These are phyloP conservation scores for Phaedon cochleariae DNA, from an alignment of 2,888 invertebrate genomes.

Conservation along the genomic window DNA sequence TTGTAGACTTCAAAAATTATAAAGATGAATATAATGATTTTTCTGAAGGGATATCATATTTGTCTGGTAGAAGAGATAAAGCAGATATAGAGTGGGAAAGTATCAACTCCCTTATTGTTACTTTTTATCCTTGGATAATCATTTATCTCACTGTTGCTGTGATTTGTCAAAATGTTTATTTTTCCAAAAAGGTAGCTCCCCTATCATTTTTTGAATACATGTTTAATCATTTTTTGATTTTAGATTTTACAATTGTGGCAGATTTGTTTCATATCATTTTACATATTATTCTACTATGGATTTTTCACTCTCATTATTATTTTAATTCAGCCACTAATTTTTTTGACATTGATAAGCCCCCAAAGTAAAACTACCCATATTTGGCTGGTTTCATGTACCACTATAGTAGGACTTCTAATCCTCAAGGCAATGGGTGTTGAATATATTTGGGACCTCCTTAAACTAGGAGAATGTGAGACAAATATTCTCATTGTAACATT, in stretches of 20 bases:
- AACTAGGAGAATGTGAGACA: constrained; percentile 60
- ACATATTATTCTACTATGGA: constrained; percentile 46
- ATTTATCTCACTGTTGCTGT: constrained; percentile 68
- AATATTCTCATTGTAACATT: constrained; percentile 67
- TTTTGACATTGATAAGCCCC: constrained; percentile 56
- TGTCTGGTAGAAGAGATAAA: constrained; percentile 69
- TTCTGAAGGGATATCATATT: constrained; percentile 66
- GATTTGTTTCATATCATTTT: constrained; percentile 64
- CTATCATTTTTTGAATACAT: neutral
- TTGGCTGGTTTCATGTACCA: constrained; percentile 67
- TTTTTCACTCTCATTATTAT: constrained; percentile 43
- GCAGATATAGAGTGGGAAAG: constrained; percentile 78
- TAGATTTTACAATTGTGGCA: constrained; percentile 66
- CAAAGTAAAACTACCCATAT: constrained; percentile 62
- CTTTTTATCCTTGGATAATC: constrained; percentile 66
- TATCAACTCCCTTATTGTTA: constrained; percentile 67
- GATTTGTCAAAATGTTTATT: constrained; percentile 57
- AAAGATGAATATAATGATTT: constrained; percentile 65
- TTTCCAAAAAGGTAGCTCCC: constrained; percentile 27
- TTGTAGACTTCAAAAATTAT: constrained; percentile 60
- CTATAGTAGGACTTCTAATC: constrained; percentile 56
- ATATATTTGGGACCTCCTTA: constrained; percentile 41
- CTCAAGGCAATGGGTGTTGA: constrained; percentile 42
- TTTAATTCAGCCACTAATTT: constrained; percentile 66
- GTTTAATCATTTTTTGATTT: constrained; percentile 43